phyloP scores from a whole-genome alignment of 2,113 vertebrate species.

The Elephantulus edwardii region DNA sequence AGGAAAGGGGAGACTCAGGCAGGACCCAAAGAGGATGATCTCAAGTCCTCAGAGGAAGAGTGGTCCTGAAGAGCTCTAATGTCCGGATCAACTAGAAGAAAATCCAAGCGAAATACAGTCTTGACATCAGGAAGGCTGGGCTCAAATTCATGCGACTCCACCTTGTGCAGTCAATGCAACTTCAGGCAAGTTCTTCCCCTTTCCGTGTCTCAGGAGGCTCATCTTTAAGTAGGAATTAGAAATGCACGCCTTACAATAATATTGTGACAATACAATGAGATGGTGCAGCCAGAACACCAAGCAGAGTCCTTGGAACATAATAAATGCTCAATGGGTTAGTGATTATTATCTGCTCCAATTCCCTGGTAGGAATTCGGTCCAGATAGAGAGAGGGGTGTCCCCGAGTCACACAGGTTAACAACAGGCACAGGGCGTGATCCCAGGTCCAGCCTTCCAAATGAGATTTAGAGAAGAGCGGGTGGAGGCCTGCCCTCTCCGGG shows the following conservation, averaged over 20 bases:
- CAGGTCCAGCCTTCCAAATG: neutral
- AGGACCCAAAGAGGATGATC: neutral
- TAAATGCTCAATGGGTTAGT: neutral
- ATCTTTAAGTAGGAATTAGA: neutral
- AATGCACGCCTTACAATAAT: neutral
- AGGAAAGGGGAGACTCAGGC: neutral
- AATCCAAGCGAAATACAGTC: neutral
- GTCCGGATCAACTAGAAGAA: neutral
- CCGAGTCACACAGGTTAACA: neutral
- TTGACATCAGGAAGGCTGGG: neutral
- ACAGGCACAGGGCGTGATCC: neutral
- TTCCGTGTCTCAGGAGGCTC: neutral
- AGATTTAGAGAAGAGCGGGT: neutral
- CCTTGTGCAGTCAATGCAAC: neutral
- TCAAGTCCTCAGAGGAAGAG: neutral
- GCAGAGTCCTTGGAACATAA: neutral
- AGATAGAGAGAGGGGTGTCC: neutral
- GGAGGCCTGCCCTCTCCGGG: constrained; percentile 21
- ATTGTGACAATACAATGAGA: neutral
- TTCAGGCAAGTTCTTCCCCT: neutral
- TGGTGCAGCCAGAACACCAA: rapidly evolving
- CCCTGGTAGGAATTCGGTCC: neutral
- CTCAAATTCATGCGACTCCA: neutral
- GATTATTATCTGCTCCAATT: neutral
- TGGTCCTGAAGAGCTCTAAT: neutral